Conservation (phyloP, 2,888 invertebrate genomes). For the Thereva nobilitata region DNA sequence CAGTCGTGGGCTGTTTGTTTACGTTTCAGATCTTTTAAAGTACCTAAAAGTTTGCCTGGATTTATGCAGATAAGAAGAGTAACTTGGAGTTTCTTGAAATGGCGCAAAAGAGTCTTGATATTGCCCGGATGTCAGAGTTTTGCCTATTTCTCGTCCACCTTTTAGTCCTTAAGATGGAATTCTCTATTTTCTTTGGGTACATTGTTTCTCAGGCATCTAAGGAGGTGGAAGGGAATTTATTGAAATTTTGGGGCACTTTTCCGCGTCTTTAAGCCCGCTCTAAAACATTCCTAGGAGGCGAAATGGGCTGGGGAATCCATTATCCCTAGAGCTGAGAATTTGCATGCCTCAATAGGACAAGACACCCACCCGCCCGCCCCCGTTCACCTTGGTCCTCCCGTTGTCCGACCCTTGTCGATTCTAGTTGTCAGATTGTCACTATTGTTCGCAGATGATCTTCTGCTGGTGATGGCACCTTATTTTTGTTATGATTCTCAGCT, state of each 20-base stretch:
- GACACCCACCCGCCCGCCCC: neutral
- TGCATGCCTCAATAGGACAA: no score
- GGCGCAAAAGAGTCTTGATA: conserved; percentile 11
- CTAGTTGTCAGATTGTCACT: conserved; percentile 1
- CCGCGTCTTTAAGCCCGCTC: no score
- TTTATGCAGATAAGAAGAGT: conserved; percentile 23
- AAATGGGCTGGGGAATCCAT: no score
- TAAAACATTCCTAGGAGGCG: no score
- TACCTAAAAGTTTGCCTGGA: conserved; percentile 24
- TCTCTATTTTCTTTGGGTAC: neutral
- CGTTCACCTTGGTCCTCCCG: neutral
- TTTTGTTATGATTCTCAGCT: conserved; percentile 26
- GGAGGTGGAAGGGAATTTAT: no score
- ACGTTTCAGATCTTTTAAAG: neutral
- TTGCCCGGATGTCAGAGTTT: conserved; percentile 2
- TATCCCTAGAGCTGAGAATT: no score
- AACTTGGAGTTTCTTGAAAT: conserved; percentile 10
- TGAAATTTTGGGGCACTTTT: no score
- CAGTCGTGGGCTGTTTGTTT: conserved; percentile 1
- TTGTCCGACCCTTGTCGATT: neutral
- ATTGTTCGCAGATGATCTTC: conserved; percentile 1
- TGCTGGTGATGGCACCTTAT: conserved; percentile 19
- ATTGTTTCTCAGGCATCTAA: no score
- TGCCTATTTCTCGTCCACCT: neutral
- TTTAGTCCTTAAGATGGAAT: neutral